These are phyloP conservation scores for Helicorthomorpha holstii DNA, from an alignment of 1,140 invertebrate species.

Conservation along the genomic window DNA sequence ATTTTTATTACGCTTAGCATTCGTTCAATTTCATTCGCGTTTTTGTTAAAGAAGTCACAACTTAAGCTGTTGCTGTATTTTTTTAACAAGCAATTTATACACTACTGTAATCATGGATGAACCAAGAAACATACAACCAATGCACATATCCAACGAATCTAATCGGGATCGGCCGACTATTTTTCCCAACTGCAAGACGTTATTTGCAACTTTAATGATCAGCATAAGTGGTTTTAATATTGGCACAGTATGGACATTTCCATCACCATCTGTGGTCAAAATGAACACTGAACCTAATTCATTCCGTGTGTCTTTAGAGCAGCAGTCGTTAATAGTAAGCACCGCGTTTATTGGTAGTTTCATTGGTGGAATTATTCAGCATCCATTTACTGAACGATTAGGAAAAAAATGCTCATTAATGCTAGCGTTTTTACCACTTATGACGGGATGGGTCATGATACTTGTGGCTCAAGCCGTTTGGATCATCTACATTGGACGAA, in stretches of 20 bases:
- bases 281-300: conserved; percentile 28
- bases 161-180: too few relatives aligned
- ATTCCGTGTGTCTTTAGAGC: conserved; percentile 22
- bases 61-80: too few relatives aligned
- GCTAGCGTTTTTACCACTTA: conserved; percentile 46
- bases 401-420: conserved; percentile 59
- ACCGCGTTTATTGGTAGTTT: conserved; percentile 52
- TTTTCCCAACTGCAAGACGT: too few relatives aligned
- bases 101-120: too few relatives aligned
- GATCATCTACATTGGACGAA: conserved; percentile 33
- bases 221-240: too few relatives aligned
- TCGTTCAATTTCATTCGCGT: too few relatives aligned
- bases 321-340: conserved; percentile 54
- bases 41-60: too few relatives aligned
- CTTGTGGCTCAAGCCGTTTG: conserved; percentile 39
- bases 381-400: conserved; percentile 49
- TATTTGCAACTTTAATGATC: too few relatives aligned
- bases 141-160: too few relatives aligned
- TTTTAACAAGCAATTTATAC: too few relatives aligned
- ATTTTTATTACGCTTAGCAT: too few relatives aligned
- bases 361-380: conserved; percentile 49
- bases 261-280: conserved; percentile 48
- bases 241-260: conserved; percentile 44
- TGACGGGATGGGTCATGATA: conserved; percentile 55
- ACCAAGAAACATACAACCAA: too few relatives aligned